Percentiles rank a stretch among this genome's conserved stretches.
Conservation (phyloP, 2,888 invertebrate species). For the Ophion obscuratus region DNA sequence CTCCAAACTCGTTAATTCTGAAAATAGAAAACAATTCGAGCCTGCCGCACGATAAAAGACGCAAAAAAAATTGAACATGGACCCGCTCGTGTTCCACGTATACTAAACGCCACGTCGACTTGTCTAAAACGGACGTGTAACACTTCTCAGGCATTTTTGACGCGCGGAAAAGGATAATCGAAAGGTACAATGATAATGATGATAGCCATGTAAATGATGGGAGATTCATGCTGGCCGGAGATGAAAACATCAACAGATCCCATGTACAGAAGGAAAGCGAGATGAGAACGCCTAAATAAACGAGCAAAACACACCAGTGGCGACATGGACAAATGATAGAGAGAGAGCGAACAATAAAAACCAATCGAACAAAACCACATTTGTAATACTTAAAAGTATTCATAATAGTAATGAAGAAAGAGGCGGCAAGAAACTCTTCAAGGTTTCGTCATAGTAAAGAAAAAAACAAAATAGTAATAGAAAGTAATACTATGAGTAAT, state of each 20-base stretch:
- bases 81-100: neutral
- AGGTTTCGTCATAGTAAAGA: conserved; percentile 34
- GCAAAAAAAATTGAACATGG: conserved; percentile 29
- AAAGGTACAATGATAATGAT: neutral
- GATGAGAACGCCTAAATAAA: conserved; percentile 55
- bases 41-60: conserved; percentile 52
- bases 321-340: conserved; percentile 69
- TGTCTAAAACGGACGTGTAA: neutral
- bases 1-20: conserved; percentile 51
- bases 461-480: conserved; percentile 22
- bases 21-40: conserved; percentile 27
- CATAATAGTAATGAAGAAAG: conserved; percentile 57
- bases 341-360: conserved; percentile 68
- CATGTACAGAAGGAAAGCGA: conserved; percentile 61
- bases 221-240: conserved; percentile 49
- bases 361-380: conserved; percentile 70
- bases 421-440: conserved; percentile 61
- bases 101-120: neutral
- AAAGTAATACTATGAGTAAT: conserved; percentile 66
- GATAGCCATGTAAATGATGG: conserved; percentile 40
- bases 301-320: conserved; percentile 69
- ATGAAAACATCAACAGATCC: conserved; percentile 35
- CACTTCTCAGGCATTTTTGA: conserved; percentile 1
- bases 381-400: conserved; percentile 66
- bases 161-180: no score